Percentiles rank a stretch among this genome's conserved stretches.
phyloP scores from a whole-genome alignment of 2,113 vertebrate genomes.

The Motacilla alba region DNA sequence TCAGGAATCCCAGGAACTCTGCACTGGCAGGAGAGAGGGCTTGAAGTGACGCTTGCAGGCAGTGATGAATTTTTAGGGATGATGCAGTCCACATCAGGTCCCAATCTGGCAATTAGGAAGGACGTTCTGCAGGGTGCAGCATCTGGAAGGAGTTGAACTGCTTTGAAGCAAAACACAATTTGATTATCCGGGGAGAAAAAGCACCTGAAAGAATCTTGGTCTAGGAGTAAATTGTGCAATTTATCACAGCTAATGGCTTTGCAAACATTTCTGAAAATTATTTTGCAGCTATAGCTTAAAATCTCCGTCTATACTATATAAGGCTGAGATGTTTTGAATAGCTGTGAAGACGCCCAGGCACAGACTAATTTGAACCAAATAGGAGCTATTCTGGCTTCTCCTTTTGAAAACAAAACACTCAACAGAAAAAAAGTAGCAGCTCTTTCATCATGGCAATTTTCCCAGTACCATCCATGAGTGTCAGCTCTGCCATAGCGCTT shows the following conservation, averaged over 20 bases:
- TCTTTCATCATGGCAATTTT: slow-evolving; percentile 55
- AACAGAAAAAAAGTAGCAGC: slow-evolving; percentile 11
- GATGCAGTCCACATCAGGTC: background rate
- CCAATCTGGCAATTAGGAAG: background rate
- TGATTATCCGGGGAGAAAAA: background rate
- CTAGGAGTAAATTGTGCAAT: background rate
- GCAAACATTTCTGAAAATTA: background rate
- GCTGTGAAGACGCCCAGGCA: background rate
- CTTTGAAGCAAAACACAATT: background rate
- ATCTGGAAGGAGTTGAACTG: background rate
- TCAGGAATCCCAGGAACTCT: background rate
- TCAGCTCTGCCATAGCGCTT: background rate
- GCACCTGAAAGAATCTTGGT: background rate
- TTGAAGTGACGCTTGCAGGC: background rate
- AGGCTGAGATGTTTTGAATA: background rate
- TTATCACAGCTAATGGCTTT: background rate
- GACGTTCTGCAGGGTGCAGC: background rate
- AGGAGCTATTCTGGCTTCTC: slow-evolving; percentile 30
- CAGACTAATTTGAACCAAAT: slow-evolving; percentile 15
- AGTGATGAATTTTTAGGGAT: background rate
- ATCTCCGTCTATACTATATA: background rate
- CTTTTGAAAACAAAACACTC: slow-evolving; percentile 9
- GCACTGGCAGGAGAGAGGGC: background rate
- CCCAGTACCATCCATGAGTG: slow-evolving; percentile 11
- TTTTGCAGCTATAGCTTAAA: background rate